Percentiles rank a stretch among this genome's conserved stretches.
Conservation (phyloP, 2,797 vertebrate genomes). For the Danio tinwini region DNA sequence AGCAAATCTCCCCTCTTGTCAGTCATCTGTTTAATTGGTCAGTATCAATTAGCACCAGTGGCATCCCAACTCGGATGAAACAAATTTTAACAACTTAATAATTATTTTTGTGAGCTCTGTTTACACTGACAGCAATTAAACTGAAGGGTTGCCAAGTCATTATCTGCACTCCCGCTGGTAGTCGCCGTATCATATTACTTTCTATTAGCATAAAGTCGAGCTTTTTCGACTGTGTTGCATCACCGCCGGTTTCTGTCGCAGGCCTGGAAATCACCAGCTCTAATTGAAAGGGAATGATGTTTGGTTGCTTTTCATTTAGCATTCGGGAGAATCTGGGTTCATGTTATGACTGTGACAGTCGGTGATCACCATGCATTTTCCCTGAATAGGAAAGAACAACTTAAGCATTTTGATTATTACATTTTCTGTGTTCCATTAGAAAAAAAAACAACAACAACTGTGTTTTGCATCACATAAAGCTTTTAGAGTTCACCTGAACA, state of each 20-base stretch:
- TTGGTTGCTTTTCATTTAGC: background rate
- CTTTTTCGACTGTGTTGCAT: background rate
- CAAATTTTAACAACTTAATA: background rate
- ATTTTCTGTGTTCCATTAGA: background rate
- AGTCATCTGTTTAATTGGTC: background rate
- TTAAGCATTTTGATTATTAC: background rate
- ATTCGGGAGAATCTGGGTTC: background rate
- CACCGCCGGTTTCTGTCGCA: background rate
- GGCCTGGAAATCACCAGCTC: background rate
- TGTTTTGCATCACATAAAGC: background rate
- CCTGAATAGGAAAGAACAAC: background rate
- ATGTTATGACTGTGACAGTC: background rate
- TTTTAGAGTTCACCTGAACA: background rate
- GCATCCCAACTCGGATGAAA: background rate
- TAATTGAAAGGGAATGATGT: background rate
- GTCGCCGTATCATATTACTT: background rate
- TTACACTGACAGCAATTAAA: background rate
- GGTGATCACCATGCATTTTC: background rate
- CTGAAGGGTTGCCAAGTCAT: background rate
- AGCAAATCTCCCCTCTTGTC: background rate
- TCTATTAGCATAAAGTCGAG: background rate
- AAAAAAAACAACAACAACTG: background rate
- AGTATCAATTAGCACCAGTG: background rate
- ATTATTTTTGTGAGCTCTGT: conserved; percentile 3
- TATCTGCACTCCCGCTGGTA: background rate